phyloP scores from a whole-genome alignment of 2,888 invertebrate species.

The Dusona sp. region DNA sequence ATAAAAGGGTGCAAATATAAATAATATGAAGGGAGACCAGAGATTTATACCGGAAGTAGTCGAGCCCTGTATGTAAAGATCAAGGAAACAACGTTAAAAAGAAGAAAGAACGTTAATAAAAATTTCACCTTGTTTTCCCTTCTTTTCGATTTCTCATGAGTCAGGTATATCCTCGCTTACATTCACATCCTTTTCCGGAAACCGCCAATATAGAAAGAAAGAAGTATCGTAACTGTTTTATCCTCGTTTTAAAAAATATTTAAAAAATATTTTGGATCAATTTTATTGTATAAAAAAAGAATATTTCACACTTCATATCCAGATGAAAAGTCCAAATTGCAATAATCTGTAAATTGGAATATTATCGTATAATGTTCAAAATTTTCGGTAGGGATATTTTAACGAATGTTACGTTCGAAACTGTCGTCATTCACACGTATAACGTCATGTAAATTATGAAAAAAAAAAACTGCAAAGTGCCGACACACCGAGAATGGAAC shows the following conservation, averaged over 20 bases:
- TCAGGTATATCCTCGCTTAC: constrained; percentile 42
- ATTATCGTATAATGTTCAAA: constrained; percentile 12
- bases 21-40: constrained; percentile 2
- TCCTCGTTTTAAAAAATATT: background rate
- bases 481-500: background rate
- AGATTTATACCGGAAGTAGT: constrained; percentile 55
- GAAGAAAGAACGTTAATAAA: constrained; percentile 36
- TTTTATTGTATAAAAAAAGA: background rate
- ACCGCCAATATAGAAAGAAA: background rate
- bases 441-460: constrained; percentile 1
- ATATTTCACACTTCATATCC: background rate
- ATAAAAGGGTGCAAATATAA: constrained; percentile 23
- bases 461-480: constrained; percentile 41
- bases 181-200: constrained; percentile 48
- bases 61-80: constrained; percentile 25
- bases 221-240: background rate
- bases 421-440: constrained; percentile 4
- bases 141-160: constrained; percentile 34
- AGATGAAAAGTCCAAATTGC: background rate
- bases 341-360: constrained; percentile 19
- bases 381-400: constrained; percentile 33
- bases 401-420: background rate
- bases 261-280: background rate
- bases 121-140: constrained; percentile 51
- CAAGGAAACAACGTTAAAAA: constrained; percentile 7